Evolutionary conservation across 2,888 invertebrate species (phyloP), one percentile per base, ranked within the genome.

Genomic region (Meiosimyza platycephala): DNA sequence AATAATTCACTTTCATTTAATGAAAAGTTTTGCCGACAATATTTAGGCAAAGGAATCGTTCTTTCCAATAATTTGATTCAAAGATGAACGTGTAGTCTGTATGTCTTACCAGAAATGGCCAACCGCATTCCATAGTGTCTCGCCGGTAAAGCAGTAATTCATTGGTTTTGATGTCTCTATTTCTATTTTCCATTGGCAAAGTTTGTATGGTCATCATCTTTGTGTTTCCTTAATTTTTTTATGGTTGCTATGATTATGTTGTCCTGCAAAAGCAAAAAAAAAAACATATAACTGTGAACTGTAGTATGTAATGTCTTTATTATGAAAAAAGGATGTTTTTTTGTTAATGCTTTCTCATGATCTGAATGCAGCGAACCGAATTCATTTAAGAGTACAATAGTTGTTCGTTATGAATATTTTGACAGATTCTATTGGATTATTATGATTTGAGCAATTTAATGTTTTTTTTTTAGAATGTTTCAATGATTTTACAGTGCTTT

Each of bases 381-480:
- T 9, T 2, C 40, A 40, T 40, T 40, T 40, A 40, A 7, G 9
- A 9, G 6, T 7, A 40, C 40, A 40, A 80, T 82, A 81, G 67
- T 16, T 67, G 48, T 80, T 78, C 81, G 80, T 33, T 28, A 9
- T 28, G 59, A 18, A 33, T 72, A 72, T 72, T 72, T 82, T 81
- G 82, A 81, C 81, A 82, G 80, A 77, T 81, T 81, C 82, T 81
- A 81, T 81, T 81, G 78, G 78, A 80, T 80, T 80, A 79, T 78
- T 74, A 66, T 73, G 70, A 12, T 54, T 55, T 70, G 76, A 75
- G 77, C 78, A 81, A 82, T 81, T 80, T 40, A 9, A 2, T 1
- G 22, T 22, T 40, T 7, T 40, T 7, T 40, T 40, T 7, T 40
- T n/a, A n/a, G 5, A 40, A 40, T 9, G 2, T 40, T 9, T 40